A percentile compares a stretch with the other conserved stretches of the same genome.
Conservation (phyloP, 2,888 invertebrate genomes). For the Lumbricus terrestris region DNA sequence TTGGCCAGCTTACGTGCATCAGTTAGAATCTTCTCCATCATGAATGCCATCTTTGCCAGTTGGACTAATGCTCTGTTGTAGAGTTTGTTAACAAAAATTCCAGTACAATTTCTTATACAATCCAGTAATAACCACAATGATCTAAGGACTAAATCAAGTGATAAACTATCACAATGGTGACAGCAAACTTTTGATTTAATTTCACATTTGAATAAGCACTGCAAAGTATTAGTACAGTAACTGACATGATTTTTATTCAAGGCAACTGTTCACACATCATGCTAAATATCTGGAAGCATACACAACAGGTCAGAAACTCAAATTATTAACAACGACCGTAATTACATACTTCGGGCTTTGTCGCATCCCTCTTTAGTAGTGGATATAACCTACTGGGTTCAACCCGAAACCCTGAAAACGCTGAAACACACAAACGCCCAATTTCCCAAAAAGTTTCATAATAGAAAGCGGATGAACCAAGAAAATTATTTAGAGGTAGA, state of each 20-base stretch:
- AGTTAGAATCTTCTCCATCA: conserved; percentile 11
- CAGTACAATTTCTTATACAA: neutral
- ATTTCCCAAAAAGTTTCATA: too few species aligned
- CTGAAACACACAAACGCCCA: too few species aligned
- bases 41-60: neutral
- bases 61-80: neutral
- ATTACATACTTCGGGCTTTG: too few species aligned
- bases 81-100: neutral
- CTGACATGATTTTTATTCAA: neutral
- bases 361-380: too few species aligned
- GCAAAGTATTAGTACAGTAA: neutral
- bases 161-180: too few species aligned
- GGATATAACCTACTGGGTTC: too few species aligned
- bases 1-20: conserved; percentile 5
- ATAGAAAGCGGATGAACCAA: too few species aligned
- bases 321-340: neutral
- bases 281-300: neutral
- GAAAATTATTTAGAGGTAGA: too few species aligned
- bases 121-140: neutral
- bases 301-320: neutral
- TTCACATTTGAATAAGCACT: neutral
- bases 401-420: too few species aligned
- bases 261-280: neutral
- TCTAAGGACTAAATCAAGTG: neutral
- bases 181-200: neutral